A percentile compares a stretch with the other conserved stretches of the same genome.
phyloP scores from a whole-genome alignment of 2,113 vertebrate species.

The Pogonocichla stellata region DNA sequence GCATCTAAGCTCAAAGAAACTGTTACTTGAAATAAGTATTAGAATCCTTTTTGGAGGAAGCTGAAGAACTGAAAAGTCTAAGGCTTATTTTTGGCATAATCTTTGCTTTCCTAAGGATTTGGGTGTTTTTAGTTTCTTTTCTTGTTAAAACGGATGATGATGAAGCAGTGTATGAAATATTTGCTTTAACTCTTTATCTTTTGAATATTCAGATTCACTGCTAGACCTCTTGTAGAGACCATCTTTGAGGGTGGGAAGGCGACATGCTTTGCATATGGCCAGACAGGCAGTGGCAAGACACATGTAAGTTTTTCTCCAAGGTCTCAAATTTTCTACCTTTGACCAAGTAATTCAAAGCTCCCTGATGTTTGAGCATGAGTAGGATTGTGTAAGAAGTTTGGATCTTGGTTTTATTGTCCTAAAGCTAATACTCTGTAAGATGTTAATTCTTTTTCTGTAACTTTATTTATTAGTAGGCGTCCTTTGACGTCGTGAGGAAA shows the following conservation, averaged over 20 bases:
- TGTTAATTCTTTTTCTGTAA: background rate
- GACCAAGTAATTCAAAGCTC: background rate
- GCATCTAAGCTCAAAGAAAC: background rate
- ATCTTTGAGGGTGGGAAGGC: constrained; percentile 93
- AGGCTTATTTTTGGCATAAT: background rate
- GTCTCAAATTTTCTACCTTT: background rate
- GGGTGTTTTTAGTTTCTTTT: background rate
- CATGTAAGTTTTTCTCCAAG: constrained; percentile 80
- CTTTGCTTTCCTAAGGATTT: background rate
- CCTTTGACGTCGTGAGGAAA: background rate
- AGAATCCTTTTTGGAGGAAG: background rate
- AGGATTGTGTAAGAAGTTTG: background rate
- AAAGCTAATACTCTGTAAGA: background rate
- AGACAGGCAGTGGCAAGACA: constrained; percentile 97
- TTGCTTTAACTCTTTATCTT: background rate
- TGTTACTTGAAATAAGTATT: background rate
- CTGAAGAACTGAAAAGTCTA: background rate
- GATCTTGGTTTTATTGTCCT: background rate
- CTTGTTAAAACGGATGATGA: background rate
- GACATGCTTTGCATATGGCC: constrained; percentile 96
- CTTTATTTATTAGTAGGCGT: background rate
- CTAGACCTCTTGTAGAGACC: constrained; percentile 90
- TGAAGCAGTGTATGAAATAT: background rate
- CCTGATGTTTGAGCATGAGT: background rate
- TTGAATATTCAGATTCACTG: constrained; percentile 83